Evolutionary conservation across 2,113 vertebrate genomes (phyloP).

Genomic region (Cyphomyrus plagiostoma): DNA sequence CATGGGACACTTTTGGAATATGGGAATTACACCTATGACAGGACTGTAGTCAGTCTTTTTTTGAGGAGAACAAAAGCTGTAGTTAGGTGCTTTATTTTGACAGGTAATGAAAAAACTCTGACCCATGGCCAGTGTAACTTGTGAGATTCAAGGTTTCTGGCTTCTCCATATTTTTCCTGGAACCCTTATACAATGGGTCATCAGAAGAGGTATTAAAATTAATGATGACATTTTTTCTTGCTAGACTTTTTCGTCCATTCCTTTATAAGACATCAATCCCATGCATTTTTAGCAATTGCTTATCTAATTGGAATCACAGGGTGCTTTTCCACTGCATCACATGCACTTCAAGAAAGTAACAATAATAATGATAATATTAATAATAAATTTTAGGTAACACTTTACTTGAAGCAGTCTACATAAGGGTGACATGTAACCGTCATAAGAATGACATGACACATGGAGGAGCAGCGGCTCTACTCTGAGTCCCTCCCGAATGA

Average conservation of each 20-base stretch:
- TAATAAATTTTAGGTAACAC: too few species aligned
- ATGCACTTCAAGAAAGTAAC: not conserved
- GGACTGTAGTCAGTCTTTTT: slow-evolving; percentile 1
- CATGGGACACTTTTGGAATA: not conserved
- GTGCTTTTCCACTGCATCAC: not conserved
- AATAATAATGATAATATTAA: too few species aligned
- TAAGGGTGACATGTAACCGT: too few species aligned
- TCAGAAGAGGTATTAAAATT: not conserved
- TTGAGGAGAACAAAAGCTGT: not conserved
- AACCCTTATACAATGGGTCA: not conserved
- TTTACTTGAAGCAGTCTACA: too few species aligned
- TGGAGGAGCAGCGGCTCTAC: too few species aligned
- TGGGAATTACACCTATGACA: not conserved
- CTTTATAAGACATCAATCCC: not conserved
- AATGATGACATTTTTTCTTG: not conserved
- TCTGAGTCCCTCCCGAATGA: too few species aligned
- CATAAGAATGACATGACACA: too few species aligned
- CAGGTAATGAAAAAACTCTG: not conserved
- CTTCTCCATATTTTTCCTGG: not conserved
- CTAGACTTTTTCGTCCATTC: not conserved
- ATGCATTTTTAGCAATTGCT: not conserved
- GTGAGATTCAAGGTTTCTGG: not conserved
- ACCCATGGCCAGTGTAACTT: not conserved
- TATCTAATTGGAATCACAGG: not conserved
- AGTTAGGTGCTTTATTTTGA: not conserved